Evolutionary conservation across 2,113 vertebrate species (phyloP).

Genomic region (Chlorodrepanis virens): DNA sequence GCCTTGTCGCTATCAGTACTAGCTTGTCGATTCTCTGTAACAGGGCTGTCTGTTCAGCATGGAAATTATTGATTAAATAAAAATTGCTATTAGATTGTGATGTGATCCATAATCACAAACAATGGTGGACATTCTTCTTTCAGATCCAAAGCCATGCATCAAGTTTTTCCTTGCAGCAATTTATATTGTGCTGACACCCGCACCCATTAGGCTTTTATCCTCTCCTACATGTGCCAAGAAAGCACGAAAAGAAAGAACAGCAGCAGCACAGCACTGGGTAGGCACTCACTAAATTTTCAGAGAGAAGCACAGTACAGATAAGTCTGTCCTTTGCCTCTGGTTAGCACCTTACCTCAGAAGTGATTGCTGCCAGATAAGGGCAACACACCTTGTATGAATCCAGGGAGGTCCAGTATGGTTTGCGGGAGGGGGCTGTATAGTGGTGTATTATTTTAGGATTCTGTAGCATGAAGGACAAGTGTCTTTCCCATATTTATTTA

Average conservation of each 20-base stretch:
- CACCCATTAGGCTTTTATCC: conserved; percentile 73
- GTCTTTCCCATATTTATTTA: background rate
- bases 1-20: conserved; percentile 88
- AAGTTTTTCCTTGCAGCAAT: conserved; percentile 79
- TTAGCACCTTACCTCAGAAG: background rate
- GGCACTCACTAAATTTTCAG: background rate
- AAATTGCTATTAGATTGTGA: conserved; percentile 95
- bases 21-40: conserved; percentile 94
- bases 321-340: background rate
- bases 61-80: conserved; percentile 99
- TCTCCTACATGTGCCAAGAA: conserved; percentile 64
- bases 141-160: conserved; percentile 84
- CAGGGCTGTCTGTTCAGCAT: conserved; percentile 92
- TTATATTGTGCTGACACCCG: conserved; percentile 81
- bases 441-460: background rate
- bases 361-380: background rate
- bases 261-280: background rate
- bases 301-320: background rate
- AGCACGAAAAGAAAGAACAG: conserved; percentile 54
- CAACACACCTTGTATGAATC: background rate
- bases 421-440: background rate
- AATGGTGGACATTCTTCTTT: conserved; percentile 79
- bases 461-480: background rate
- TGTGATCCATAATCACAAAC: conserved; percentile 89
- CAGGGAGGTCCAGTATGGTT: background rate